phyloP scores from a whole-genome alignment of 2,888 invertebrate genomes.

The Phyllotreta striolata region DNA sequence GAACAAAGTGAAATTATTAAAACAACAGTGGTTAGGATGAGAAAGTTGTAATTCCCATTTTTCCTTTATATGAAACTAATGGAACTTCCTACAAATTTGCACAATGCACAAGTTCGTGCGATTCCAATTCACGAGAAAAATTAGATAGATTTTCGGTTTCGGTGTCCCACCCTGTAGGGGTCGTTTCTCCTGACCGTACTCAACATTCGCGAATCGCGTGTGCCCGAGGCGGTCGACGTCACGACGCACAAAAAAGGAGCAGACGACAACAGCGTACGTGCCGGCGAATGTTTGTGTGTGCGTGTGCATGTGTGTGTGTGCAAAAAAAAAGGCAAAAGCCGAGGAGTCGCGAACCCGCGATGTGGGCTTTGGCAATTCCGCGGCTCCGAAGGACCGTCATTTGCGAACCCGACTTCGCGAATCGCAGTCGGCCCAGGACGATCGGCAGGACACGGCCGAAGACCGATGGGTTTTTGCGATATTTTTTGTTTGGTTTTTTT shows the following conservation, averaged over 20 bases:
- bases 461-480: background rate
- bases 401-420: slow-evolving; percentile 51
- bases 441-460: background rate
- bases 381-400: slow-evolving; percentile 44
- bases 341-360: slow-evolving; percentile 51
- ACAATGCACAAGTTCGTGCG: no score
- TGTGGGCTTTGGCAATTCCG: slow-evolving; percentile 34
- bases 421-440: slow-evolving; percentile 32
- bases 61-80: no score
- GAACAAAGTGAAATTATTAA: no score
- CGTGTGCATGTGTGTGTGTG: slow-evolving; percentile 50
- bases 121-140: no score
- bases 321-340: slow-evolving; percentile 51
- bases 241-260: slow-evolving; percentile 14
- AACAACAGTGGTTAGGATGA: no score
- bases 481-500: background rate
- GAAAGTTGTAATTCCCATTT: no score
- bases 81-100: no score
- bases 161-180: slow-evolving; percentile 1
- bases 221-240: slow-evolving; percentile 29
- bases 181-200: slow-evolving; percentile 56
- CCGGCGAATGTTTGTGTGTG: slow-evolving; percentile 49
- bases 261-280: slow-evolving; percentile 14
- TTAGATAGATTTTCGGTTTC: no score
- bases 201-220: slow-evolving; percentile 59